These are phyloP conservation scores for Brachylomia viminalis DNA, from an alignment of 2,888 invertebrate genomes.

Conservation along the genomic window DNA sequence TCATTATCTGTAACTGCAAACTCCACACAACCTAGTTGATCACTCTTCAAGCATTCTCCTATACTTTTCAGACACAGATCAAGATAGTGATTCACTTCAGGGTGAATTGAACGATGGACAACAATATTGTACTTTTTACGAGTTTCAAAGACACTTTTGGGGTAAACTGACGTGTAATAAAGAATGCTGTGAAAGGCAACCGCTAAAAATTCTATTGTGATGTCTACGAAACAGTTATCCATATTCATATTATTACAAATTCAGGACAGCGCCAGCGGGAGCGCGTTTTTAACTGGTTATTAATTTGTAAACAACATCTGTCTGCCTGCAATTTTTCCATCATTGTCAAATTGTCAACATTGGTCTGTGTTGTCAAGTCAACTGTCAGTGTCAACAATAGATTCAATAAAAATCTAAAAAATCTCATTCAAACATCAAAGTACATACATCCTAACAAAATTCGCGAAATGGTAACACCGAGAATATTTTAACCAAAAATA, in stretches of 20 bases:
- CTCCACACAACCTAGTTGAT: constrained; percentile 88
- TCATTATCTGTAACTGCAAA: constrained; percentile 84
- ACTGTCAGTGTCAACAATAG: neutral
- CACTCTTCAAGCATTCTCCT: constrained; percentile 86
- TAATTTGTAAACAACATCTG: constrained; percentile 1
- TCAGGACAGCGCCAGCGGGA: neutral
- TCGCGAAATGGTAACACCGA: neutral
- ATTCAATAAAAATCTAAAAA: neutral
- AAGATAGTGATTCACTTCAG: constrained; percentile 92
- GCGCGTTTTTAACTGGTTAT: neutral
- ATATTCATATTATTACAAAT: constrained; percentile 63
- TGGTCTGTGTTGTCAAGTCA: too few relatives aligned
- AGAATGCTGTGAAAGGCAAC: constrained; percentile 92
- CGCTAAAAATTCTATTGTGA: constrained; percentile 92
- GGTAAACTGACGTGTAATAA: constrained; percentile 91
- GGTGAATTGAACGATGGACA: constrained; percentile 91
- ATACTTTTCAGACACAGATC: constrained; percentile 88
- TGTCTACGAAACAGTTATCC: constrained; percentile 88
- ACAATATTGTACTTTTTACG: constrained; percentile 92
- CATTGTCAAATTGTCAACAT: too few relatives aligned
- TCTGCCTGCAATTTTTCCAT: too few relatives aligned
- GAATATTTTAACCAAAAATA: neutral
- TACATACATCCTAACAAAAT: too few relatives aligned
- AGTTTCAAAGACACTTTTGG: constrained; percentile 91
- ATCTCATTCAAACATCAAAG: too few relatives aligned